Evolutionary conservation across 2,888 invertebrate species (phyloP), one percentile per base, ranked within the genome.

Genomic region (Acanthacorydalis orientalis): DNA sequence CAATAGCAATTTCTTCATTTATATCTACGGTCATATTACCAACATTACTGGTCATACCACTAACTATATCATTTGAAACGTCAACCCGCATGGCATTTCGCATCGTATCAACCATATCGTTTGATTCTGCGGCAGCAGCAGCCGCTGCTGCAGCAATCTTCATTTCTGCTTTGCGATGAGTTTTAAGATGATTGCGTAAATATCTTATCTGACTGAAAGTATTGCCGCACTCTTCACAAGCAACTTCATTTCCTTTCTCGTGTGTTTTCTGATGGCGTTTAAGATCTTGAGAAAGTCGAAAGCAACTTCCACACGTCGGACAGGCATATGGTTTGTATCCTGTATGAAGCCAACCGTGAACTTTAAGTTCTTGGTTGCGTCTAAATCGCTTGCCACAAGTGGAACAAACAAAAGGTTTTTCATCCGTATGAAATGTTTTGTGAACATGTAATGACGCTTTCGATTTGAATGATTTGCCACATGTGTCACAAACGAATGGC

Each of bases 381-480:
- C 70, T 68, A 57, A 77, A 80, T 46, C 59, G 60, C 43, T 74
- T 70, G n/a, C 62, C 65, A 57, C 79, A 79, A 37, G 65, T 57
- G 47, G 60, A 54, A 57, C 77, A 77, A 16, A 57, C 49, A 52
- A 65, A 67, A 15, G 60, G 60, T 48, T 63, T 61, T 9, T 59
- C 59, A 15, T 60, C 57, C 0, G 55, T 60, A 58, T 73, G 74
- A 35, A 60, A 59, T 40, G 61, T 57, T 48, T 60, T 58, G 57
- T 75, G 75, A 59, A 68, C 66, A 43, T 72, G 64, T 49, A 74
- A 55, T 8, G 74, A 72, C 2, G 73, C 70, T 41, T 65, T 56
- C 1, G 75, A 73, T 44, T 69, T 69, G 51, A 70, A 73, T 4
- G 65, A 63, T 52, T 68, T 69, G 0, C 73, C 72, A 59, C 77